These are phyloP conservation scores for Araneus ventricosus DNA, from an alignment of 1,140 invertebrate genomes.

Conservation along the genomic window DNA sequence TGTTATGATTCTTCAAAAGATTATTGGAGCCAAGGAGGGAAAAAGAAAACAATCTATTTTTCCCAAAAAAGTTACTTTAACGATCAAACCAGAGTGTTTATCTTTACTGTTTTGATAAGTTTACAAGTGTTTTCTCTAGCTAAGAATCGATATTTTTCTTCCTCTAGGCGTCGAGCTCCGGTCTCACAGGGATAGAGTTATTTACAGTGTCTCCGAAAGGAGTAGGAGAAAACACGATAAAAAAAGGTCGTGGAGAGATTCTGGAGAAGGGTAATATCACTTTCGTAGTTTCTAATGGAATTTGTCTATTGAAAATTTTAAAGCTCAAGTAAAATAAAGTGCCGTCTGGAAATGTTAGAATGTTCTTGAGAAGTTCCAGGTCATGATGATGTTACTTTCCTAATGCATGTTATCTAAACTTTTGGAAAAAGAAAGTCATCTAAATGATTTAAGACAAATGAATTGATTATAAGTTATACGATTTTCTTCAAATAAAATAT, in stretches of 20 bases:
- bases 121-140: conserved; percentile 57
- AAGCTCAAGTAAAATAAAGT: neutral
- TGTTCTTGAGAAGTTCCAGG: too few species aligned
- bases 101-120: conserved; percentile 66
- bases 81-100: conserved; percentile 52
- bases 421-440: too few species aligned
- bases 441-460: too few species aligned
- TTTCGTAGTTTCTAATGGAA: neutral
- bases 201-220: conserved; percentile 66
- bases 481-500: too few species aligned
- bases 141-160: conserved; percentile 61
- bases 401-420: too few species aligned
- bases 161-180: conserved; percentile 58
- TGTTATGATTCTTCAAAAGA: conserved; percentile 30
- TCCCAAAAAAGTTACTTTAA: conserved; percentile 56
- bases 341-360: neutral
- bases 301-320: neutral
- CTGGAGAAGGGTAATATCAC: conserved; percentile 58
- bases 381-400: too few species aligned
- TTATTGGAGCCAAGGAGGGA: neutral
- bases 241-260: conserved; percentile 61
- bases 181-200: conserved; percentile 67
- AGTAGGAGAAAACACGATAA: conserved; percentile 63
- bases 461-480: too few species aligned
- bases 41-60: conserved; percentile 49